Conservation (phyloP, 2,888 invertebrate species). For the Drosophila barbarae region DNA sequence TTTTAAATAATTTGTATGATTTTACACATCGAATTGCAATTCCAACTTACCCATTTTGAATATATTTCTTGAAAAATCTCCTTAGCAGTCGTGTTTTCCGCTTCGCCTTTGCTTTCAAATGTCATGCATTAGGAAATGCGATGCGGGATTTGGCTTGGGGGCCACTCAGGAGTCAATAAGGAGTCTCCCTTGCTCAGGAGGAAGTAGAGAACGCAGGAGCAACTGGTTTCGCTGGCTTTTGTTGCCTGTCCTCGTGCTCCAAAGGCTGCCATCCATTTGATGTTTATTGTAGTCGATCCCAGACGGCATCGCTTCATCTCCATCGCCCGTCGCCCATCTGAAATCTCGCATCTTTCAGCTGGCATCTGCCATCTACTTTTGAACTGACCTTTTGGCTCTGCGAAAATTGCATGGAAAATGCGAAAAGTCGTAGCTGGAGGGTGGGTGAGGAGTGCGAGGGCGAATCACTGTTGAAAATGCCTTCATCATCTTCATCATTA, state of each 20-base stretch:
- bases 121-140: slow-evolving; percentile 50
- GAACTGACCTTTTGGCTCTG: slow-evolving; percentile 62
- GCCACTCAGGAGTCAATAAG: slow-evolving; percentile 57
- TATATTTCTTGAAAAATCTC: slow-evolving; percentile 1
- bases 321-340: neutral
- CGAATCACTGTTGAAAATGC: slow-evolving; percentile 27
- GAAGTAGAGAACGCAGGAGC: slow-evolving; percentile 56
- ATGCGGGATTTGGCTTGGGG: slow-evolving; percentile 35
- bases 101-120: slow-evolving; percentile 36
- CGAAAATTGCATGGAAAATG: slow-evolving; percentile 51
- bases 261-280: slow-evolving; percentile 44
- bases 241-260: slow-evolving; percentile 29
- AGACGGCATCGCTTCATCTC: slow-evolving; percentile 36
- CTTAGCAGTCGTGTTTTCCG: slow-evolving; percentile 1
- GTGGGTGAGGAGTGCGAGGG: neutral
- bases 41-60: neutral
- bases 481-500: slow-evolving; percentile 30
- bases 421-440: slow-evolving; percentile 30
- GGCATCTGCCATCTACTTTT: slow-evolving; percentile 42
- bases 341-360: slow-evolving; percentile 25
- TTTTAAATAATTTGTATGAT: too few relatives aligned
- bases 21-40: neutral
- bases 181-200: slow-evolving; percentile 52
- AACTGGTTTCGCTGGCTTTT: slow-evolving; percentile 51
- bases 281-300: slow-evolving; percentile 55